Evolutionary conservation across 2,113 vertebrate genomes (phyloP).

Genomic region (Dasyornis broadbenti): DNA sequence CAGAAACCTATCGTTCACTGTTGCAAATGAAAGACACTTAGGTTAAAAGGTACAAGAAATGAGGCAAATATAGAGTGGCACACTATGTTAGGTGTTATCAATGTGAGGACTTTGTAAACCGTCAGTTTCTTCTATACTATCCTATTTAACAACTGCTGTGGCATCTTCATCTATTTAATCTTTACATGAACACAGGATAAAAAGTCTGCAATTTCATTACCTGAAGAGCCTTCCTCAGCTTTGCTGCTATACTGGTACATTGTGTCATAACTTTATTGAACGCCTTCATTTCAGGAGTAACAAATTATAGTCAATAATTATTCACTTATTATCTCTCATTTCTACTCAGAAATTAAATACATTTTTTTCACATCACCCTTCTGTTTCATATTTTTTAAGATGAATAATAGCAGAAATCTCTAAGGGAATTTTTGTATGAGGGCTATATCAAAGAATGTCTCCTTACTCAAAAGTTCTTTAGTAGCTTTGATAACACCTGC

Average conservation of each 20-base stretch:
- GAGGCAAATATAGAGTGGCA: background rate
- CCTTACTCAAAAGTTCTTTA: background rate
- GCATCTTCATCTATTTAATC: background rate
- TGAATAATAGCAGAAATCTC: background rate
- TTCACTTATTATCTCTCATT: background rate
- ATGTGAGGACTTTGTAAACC: background rate
- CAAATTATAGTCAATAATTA: background rate
- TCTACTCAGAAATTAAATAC: background rate
- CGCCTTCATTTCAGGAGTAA: background rate
- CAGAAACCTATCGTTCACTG: background rate
- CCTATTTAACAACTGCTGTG: background rate
- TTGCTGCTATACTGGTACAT: background rate
- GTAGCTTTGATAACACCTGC: background rate
- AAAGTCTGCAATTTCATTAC: background rate
- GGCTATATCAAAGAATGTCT: background rate
- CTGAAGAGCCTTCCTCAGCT: background rate
- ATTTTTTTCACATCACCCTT: background rate
- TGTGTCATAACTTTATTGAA: background rate
- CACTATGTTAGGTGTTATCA: background rate
- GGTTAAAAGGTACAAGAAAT: background rate
- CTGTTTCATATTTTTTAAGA: background rate
- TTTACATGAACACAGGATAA: background rate
- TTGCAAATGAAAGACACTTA: background rate
- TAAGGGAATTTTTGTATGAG: background rate
- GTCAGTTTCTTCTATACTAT: background rate